These are phyloP conservation scores for Eupithecia tripunctaria DNA, from an alignment of 2,888 invertebrate species.

Conservation along the genomic window DNA sequence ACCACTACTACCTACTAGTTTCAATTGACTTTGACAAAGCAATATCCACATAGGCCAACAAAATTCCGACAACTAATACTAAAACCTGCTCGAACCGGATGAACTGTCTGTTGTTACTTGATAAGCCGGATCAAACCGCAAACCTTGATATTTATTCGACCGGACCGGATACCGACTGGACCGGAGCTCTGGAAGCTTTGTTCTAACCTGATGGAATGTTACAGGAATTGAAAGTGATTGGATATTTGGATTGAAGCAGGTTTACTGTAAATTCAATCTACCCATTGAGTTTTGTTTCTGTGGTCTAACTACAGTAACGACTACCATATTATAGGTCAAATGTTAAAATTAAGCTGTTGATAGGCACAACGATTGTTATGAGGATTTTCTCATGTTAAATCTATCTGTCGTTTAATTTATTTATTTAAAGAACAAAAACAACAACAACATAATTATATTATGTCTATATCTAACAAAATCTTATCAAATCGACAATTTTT, in stretches of 20 bases:
- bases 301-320: background rate
- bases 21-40: background rate
- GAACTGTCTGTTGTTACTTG: conserved; percentile 25
- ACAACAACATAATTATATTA: too few relatives aligned
- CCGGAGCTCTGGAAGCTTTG: conserved; percentile 4
- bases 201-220: conserved; percentile 9
- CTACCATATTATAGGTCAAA: too few relatives aligned
- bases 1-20: background rate
- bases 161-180: background rate
- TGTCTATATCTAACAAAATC: too few relatives aligned
- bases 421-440: too few relatives aligned
- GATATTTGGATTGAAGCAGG: background rate
- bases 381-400: too few relatives aligned
- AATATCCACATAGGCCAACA: conserved; percentile 8
- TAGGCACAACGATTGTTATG: too few relatives aligned
- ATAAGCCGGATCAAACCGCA: conserved; percentile 35
- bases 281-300: background rate
- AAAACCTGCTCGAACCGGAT: conserved; percentile 20
- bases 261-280: background rate
- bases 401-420: too few relatives aligned
- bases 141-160: conserved; percentile 15
- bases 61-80: conserved; percentile 19
- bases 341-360: too few relatives aligned
- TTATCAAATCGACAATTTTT: too few relatives aligned
- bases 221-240: background rate